Percentiles rank a stretch among this genome's conserved stretches.
phyloP scores from a whole-genome alignment of 2,888 invertebrate genomes.

The Dryadula phaetusa region DNA sequence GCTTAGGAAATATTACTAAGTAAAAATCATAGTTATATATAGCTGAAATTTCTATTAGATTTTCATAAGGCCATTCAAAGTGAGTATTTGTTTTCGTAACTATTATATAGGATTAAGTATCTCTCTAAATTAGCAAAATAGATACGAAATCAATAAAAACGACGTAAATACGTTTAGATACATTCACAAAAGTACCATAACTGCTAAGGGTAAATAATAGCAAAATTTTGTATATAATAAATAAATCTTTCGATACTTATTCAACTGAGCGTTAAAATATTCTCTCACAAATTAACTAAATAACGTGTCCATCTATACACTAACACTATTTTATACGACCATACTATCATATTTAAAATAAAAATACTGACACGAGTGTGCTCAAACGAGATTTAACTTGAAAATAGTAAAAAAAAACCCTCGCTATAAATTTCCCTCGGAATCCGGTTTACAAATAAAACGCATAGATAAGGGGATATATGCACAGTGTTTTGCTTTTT shows the following conservation, averaged over 20 bases:
- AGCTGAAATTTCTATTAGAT: no score
- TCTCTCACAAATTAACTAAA: background rate
- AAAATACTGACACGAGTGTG: conserved; percentile 37
- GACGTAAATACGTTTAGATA: no score
- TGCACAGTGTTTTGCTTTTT: conserved; percentile 42
- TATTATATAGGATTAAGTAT: no score
- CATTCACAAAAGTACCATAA: no score
- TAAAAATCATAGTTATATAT: no score
- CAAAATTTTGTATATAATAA: no score
- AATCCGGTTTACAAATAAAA: conserved; percentile 41
- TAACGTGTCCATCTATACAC: background rate
- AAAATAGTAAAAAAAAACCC: conserved; percentile 37
- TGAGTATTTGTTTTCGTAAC: no score
- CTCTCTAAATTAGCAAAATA: no score
- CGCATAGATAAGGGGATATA: conserved; percentile 41
- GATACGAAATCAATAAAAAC: no score
- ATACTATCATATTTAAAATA: conserved; percentile 32
- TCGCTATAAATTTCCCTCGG: conserved; percentile 43
- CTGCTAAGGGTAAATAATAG: no score
- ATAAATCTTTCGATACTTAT: background rate
- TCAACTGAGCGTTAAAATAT: background rate
- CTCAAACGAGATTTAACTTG: conserved; percentile 43
- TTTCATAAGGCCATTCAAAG: no score
- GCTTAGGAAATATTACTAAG: no score
- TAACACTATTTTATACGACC: conserved; percentile 5